A percentile compares a stretch with the other conserved stretches of the same genome.
Evolutionary conservation across 2,113 vertebrate genomes (phyloP).

Genomic region (Aplodontia rufa): DNA sequence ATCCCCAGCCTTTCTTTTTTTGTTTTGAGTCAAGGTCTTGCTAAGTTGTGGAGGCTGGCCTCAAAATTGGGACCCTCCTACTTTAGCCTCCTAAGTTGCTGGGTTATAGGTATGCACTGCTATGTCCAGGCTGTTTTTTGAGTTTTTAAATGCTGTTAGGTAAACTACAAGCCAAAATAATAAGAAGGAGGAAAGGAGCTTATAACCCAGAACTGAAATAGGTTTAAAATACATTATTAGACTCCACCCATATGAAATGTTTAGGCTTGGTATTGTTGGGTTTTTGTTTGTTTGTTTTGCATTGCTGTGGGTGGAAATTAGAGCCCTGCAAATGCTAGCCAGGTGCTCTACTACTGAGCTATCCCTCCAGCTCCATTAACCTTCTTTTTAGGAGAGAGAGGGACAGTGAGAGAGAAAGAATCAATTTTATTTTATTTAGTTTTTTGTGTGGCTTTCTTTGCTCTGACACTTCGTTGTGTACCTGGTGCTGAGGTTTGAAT

Average conservation of each 20-base stretch:
- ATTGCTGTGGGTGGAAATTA: neutral
- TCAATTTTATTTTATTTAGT: no score
- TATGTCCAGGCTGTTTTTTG: neutral
- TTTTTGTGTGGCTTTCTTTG: no score
- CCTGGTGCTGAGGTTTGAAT: no score
- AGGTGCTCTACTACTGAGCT: neutral
- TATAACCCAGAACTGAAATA: neutral
- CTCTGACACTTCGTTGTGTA: no score
- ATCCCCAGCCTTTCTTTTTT: neutral
- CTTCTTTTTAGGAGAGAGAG: no score
- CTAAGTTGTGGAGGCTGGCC: neutral
- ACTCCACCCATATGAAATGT: neutral
- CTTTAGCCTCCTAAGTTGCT: neutral
- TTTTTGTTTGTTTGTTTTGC: neutral
- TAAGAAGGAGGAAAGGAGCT: neutral
- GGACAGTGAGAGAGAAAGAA: no score
- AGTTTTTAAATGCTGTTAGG: neutral
- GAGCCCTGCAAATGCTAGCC: no score
- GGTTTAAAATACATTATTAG: neutral
- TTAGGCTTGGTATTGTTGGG: no score
- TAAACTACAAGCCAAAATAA: neutral
- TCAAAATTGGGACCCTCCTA: neutral
- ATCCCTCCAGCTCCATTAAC: neutral
- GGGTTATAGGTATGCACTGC: neutral
- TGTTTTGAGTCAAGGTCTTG: neutral